phyloP scores from a whole-genome alignment of 2,113 vertebrate species.

The Thunnus thynnus region DNA sequence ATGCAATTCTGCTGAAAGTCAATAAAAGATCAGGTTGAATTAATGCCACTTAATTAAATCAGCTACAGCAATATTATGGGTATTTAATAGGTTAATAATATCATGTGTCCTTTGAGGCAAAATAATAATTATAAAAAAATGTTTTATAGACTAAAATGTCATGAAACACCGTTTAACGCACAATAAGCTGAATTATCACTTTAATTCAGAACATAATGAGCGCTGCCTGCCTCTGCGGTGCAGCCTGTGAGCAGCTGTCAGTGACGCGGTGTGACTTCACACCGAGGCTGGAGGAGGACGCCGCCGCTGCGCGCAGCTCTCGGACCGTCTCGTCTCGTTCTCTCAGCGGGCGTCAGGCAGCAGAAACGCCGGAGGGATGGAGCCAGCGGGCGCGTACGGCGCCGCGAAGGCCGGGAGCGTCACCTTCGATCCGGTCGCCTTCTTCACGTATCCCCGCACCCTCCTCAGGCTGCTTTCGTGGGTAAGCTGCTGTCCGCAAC shows the following conservation, averaged over 20 bases:
- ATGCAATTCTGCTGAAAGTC: too few relatives aligned
- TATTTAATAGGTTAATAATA: too few relatives aligned
- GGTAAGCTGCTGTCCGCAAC: slow-evolving; percentile 64
- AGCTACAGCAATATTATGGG: too few relatives aligned
- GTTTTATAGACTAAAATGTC: too few relatives aligned
- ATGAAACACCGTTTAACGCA: too few relatives aligned
- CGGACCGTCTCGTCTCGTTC: slow-evolving; percentile 45
- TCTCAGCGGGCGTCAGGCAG: slow-evolving; percentile 48
- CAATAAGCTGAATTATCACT: too few relatives aligned
- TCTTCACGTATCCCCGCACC: slow-evolving; percentile 81
- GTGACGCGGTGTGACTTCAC: slow-evolving; percentile 75
- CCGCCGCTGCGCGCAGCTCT: slow-evolving; percentile 56
- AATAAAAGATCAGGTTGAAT: too few relatives aligned
- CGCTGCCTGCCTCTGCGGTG: background rate
- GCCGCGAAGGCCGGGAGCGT: slow-evolving; percentile 74
- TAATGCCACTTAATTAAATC: too few relatives aligned
- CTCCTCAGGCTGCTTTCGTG: slow-evolving; percentile 78
- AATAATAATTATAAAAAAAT: too few relatives aligned
- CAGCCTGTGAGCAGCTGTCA: slow-evolving; percentile 12
- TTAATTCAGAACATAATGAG: background rate
- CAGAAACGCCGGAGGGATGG: slow-evolving; percentile 69
- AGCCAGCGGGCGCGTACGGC: slow-evolving; percentile 73
- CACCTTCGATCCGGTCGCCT: slow-evolving; percentile 79
- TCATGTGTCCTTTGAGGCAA: too few relatives aligned
- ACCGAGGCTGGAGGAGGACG: slow-evolving; percentile 53